A percentile compares a stretch with the other conserved stretches of the same genome.
These are phyloP conservation scores for Drosophila pallidifrons DNA, from an alignment of 1,140 invertebrate species.

Conservation along the genomic window DNA sequence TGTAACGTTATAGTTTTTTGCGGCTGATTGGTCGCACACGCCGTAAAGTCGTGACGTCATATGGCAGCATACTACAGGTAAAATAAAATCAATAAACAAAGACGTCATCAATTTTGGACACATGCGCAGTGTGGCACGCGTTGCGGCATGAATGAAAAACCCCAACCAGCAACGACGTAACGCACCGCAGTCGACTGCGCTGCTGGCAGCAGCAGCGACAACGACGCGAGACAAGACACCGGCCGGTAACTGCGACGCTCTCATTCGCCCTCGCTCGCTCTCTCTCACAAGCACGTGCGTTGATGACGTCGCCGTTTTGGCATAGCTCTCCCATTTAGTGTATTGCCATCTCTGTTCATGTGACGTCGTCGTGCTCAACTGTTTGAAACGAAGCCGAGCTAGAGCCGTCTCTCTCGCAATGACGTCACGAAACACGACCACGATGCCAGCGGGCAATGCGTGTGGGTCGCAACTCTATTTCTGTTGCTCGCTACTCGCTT, in stretches of 20 bases:
- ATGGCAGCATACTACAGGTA: not conserved
- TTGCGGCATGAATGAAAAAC: conserved; percentile 66
- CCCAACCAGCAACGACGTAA: not conserved
- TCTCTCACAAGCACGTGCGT: conserved; percentile 37
- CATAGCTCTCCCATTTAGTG: conserved; percentile 3
- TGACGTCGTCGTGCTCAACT: conserved; percentile 54
- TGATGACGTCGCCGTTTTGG: conserved; percentile 45
- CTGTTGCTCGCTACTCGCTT: not conserved
- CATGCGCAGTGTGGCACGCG: conserved; percentile 59
- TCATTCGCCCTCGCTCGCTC: conserved; percentile 27
- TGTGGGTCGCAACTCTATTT: conserved; percentile 5
- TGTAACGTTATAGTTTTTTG: not conserved
- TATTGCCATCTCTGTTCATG: conserved; percentile 20
- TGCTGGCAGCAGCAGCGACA: conserved; percentile 2
- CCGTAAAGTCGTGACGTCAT: conserved; percentile 63
- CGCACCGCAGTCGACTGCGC: conserved; percentile 13
- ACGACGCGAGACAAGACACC: conserved; percentile 52
- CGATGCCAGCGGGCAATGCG: not conserved
- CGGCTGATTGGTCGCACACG: conserved; percentile 42
- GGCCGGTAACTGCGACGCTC: conserved; percentile 53
- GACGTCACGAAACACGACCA: conserved; percentile 23
- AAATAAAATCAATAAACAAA: conserved; percentile 80
- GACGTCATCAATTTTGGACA: conserved; percentile 67
- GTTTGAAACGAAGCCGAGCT: not conserved
- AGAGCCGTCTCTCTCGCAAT: conserved; percentile 17